phyloP scores from a whole-genome alignment of 2,113 vertebrate genomes.

The Rhinopomastus cyanomelas region DNA sequence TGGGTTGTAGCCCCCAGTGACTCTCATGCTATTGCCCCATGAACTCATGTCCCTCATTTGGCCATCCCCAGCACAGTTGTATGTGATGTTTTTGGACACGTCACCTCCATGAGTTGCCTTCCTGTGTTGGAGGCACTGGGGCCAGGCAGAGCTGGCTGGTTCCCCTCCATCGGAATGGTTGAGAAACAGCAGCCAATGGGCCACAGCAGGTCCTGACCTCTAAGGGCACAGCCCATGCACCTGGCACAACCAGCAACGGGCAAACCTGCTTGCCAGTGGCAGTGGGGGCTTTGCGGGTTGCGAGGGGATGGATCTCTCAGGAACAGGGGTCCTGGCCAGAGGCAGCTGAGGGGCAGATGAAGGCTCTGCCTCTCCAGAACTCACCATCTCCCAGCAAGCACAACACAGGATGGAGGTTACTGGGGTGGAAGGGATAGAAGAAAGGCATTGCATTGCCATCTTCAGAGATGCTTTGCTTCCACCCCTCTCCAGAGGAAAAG shows the following conservation, averaged over 20 bases:
- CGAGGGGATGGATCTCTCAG: accelerated
- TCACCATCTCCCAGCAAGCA: not conserved
- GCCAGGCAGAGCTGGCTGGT: not conserved
- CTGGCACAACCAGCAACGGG: not conserved
- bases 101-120: not conserved
- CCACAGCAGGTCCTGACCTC: not conserved
- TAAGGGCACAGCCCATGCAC: accelerated
- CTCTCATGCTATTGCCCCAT: not conserved
- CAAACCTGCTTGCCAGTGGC: not conserved
- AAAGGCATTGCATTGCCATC: not conserved
- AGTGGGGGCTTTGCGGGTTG: not conserved
- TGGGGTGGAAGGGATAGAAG: not conserved
- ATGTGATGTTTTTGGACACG: accelerated
- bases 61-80: not conserved
- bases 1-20: not conserved
- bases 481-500: no score
- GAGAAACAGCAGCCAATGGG: accelerated
- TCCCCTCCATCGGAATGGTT: not conserved
- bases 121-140: accelerated
- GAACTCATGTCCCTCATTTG: accelerated
- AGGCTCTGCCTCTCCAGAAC: not conserved
- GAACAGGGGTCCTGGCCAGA: not conserved
- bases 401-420: not conserved
- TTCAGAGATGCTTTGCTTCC: not conserved
- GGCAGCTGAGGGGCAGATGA: not conserved